Evolutionary conservation across 2,113 vertebrate genomes (phyloP).

Genomic region (Corythaeola cristata): DNA sequence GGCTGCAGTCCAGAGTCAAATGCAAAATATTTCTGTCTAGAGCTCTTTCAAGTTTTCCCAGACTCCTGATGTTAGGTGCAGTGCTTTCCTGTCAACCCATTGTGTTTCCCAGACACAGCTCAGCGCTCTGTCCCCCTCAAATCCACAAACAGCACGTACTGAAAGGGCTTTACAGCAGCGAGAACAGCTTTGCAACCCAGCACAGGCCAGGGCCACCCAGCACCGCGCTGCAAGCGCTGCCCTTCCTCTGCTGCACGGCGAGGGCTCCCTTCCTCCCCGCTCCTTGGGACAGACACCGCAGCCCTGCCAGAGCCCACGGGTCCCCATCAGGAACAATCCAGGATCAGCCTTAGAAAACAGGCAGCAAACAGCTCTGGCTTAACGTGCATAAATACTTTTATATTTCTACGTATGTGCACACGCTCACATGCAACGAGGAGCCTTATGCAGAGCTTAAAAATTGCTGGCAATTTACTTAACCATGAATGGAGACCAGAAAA

Average conservation of each 20-base stretch:
- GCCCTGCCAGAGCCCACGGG: neutral
- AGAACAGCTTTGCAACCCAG: neutral
- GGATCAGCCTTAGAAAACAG: neutral
- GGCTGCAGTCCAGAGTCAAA: slow-evolving; percentile 62
- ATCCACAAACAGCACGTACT: slow-evolving; percentile 43
- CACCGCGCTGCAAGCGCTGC: fast-evolving
- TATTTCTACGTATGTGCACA: neutral
- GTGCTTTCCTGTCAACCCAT: slow-evolving; percentile 43
- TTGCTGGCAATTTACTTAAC: neutral
- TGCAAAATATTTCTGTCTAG: slow-evolving; percentile 61
- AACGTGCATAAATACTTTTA: fast-evolving
- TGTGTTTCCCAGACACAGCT: slow-evolving; percentile 54
- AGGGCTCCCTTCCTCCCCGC: neutral
- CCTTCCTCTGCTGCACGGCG: neutral
- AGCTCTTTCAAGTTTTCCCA: slow-evolving; percentile 52
- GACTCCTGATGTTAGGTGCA: slow-evolving; percentile 40
- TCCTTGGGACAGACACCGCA: neutral
- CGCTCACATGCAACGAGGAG: neutral
- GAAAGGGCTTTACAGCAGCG: neutral
- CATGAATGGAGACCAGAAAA: neutral
- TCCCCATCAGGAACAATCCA: neutral
- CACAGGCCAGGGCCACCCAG: neutral
- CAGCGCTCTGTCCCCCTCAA: slow-evolving; percentile 33
- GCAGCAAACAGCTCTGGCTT: neutral
- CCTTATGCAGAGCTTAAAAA: neutral